These are phyloP conservation scores for Heliconius ismenius DNA, from an alignment of 2,888 invertebrate species.

Conservation along the genomic window DNA sequence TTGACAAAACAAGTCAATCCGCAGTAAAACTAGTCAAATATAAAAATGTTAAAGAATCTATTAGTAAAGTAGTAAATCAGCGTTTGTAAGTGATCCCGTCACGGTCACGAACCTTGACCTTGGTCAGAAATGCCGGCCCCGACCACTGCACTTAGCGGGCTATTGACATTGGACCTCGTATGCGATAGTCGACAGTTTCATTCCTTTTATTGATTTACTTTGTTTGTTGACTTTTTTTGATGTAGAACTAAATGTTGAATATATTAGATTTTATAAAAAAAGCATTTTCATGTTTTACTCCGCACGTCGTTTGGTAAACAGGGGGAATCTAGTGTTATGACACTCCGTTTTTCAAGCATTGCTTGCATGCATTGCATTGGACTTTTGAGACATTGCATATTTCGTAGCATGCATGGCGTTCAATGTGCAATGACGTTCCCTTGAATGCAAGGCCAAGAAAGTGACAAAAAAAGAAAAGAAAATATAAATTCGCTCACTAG, in stretches of 20 bases:
- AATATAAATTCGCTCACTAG: too few species aligned
- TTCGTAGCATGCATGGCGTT: too few species aligned
- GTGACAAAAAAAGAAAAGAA: too few species aligned
- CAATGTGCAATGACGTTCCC: too few species aligned
- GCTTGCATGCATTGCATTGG: too few species aligned
- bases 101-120: constrained; percentile 41
- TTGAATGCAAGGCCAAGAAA: too few species aligned
- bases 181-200: neutral
- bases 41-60: neutral
- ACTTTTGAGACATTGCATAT: too few species aligned
- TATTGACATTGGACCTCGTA: constrained; percentile 30
- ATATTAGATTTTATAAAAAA: neutral
- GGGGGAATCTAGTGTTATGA: neutral
- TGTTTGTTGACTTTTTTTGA: neutral
- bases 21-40: neutral
- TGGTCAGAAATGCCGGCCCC: constrained; percentile 27
- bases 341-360: too few species aligned
- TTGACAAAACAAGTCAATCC: neutral
- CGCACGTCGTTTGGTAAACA: neutral
- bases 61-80: neutral
- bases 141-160: constrained; percentile 35
- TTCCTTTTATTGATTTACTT: constrained; percentile 3
- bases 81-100: constrained; percentile 16
- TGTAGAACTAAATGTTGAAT: neutral
- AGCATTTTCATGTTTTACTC: neutral